Conservation (phyloP, 2,797 vertebrate species). For the Synanceia verrucosa region DNA sequence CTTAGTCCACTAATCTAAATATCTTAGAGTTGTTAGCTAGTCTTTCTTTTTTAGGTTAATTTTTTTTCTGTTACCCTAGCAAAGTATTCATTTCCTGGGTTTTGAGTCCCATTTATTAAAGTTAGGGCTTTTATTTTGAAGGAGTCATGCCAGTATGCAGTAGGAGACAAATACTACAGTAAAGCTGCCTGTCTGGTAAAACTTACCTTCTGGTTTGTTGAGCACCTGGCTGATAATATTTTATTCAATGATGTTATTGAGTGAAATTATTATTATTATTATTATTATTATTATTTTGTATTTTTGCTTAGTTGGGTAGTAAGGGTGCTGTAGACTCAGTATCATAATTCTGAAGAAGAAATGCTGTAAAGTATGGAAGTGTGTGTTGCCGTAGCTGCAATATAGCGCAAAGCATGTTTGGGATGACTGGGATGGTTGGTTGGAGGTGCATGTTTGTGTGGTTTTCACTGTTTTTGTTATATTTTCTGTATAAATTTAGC, state of each 20-base stretch:
- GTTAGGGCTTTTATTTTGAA: neutral
- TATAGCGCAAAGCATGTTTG: neutral
- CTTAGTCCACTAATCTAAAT: no score
- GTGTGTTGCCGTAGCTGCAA: neutral
- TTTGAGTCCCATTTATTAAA: neutral
- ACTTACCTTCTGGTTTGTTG: neutral
- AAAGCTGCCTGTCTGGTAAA: no score
- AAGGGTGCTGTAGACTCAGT: neutral
- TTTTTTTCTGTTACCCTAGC: no score
- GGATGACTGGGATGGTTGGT: neutral
- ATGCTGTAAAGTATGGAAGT: neutral
- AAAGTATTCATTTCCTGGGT: no score
- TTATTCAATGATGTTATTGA: neutral
- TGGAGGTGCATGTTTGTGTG: neutral
- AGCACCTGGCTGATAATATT: neutral
- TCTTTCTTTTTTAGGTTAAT: no score
- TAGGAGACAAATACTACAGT: neutral
- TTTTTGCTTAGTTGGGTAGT: neutral
- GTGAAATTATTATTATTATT: neutral
- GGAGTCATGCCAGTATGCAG: neutral
- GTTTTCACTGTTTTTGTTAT: neutral
- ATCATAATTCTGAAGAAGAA: neutral
- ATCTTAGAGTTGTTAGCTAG: no score
- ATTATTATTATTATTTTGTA: neutral
- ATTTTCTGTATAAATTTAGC: neutral